Evolutionary conservation across 2,113 vertebrate genomes (phyloP), one percentile per base, ranked within the genome.

Genomic region (Tenebrosternarchus preto): DNA sequence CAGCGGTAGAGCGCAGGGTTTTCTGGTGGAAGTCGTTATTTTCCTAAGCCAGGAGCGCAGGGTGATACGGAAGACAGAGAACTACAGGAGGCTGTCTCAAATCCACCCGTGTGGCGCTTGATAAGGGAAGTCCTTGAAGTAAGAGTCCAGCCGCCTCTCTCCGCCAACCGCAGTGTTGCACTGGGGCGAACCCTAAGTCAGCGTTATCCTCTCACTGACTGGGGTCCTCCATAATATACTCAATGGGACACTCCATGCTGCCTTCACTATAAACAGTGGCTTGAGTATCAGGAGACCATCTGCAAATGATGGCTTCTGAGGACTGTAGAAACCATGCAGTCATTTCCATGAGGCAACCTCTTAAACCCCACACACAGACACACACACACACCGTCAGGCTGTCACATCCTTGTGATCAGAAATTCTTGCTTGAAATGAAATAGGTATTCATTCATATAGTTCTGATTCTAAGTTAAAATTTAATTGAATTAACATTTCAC

Each of bases 121-220:
- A 85, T 85, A 82, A 85, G 84, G 19, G 56, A 29, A 80, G 84
- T 80, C 84, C 83, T 85, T 82, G 76, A 79, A 79, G 56, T 78
- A 33, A 85, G 76, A 71, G 22, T 33, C 33, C 64, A 78, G 27
- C 24, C 20, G 12, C 3, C 24, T 46, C 22, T 61, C 57, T 73
- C 73, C n/a, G n/a, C n/a, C n/a, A n/a, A n/a, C n/a, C n/a, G 39
- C 39, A 7, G 39, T 43, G 55, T 46, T n/a, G 31, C 57, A 59
- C 53, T 11, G 20, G 27, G 19, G 20, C 16, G 2, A 9, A 17
- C 55, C 63, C 29, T 25, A 71, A 27, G 31, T 29, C 20, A 59
- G 22, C n/a, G n/a, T n/a, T n/a, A n/a, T n/a, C n/a, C n/a, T n/a
- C n/a, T n/a, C n/a, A n/a, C n/a, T n/a, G n/a, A n/a, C n/a, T n/a